Base-by-base conservation (phyloP, 2,113 vertebrate genomes). In the Lophotis ruficrista region DNA sequence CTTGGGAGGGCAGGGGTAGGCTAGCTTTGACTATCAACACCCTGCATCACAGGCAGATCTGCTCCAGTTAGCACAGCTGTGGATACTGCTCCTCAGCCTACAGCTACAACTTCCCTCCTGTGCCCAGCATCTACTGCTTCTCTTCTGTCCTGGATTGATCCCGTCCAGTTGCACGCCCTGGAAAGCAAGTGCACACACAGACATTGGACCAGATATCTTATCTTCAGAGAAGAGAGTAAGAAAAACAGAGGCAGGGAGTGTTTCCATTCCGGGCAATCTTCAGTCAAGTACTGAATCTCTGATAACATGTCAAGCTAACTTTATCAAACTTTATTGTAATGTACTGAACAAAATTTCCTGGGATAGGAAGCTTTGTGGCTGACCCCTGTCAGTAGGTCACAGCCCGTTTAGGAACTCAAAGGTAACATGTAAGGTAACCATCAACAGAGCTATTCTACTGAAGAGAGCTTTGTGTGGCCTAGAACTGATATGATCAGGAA, bases 191-290 rank as follows among this genome's bases (percentile, higher is more conserved):
- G 30, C 17, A 38, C 22, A 61, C 37, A 69, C 37, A 91, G 61
- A 83, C 53, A 92, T 72, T 90, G 90, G 85, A 96, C 73, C 61
- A 93, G 90, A 4, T 85, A 95, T 75, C 87, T 93, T 82, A 89
- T 79, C 94, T 88, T 60, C 25, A 83, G 20, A 70, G 41, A 87
- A 64, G 12, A 48, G 4, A 71, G 43, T 25, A 76, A 61, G 51
- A 68, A 87, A 96, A 93, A 33, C 38, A 66, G 8, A 90, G 35
- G 66, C 6, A 76, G 43, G 73, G 70, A 69, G 35, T 83, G 83
- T 69, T 93, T 65, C 90, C 9, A 4, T 82, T 85, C 75, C 19
- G 9, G 14, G 12, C 61, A 72, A 87, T 79, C 77, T 81, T 89
- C 87, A 85, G 65, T 60, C 43, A 72, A 72, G 53, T 83, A 93